Base-by-base conservation (phyloP, 2,113 vertebrate species). In the Neotragus moschatus region DNA sequence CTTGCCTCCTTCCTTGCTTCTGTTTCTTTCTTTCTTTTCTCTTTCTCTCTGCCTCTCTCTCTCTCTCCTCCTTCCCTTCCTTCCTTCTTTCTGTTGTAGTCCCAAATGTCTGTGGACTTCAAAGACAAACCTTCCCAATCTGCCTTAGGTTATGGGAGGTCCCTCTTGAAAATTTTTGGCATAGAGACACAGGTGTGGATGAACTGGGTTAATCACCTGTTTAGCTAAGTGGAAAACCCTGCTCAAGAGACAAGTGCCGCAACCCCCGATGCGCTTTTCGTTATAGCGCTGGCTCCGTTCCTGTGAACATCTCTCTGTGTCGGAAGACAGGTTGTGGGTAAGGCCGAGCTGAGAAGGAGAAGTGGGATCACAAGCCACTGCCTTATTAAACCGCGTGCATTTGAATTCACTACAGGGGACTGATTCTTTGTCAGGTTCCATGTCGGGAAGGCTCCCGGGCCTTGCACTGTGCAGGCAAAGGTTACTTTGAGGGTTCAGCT, bases 361-460 rank as follows among this genome's bases (percentile, higher is more conserved):
- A 0, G 21, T 9, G 53, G 5, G 4, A 61, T 73, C 11, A 2
- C 26, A 36, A 15, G 63, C 36, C 66, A 7, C 82, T 28, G 17
- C 84, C 26, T 63, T 84, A 26, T 58, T 60, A 45, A 3, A 86
- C 56, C 56, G 0, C 45, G 53, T 56, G 58, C 75, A 7, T 93
- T 63, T 16, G 93, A 25, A 11, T 21, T 2, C 56, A 7, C 45
- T 13, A 33, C 2, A 53, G 85, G 33, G 60, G 5, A 19, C 66
- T 45, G 60, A 11, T 55, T 84, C 77, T 1, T 23, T 7, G 0
- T 60, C 88, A 6, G 8, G 11, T 81, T 94, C 80, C 5, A 10
- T 5, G 1, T 16, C 14, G 10, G 21, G 39, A n/a, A 9, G 1
- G 51, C 0, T 0, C 2, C 43, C 4, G 0, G 56, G 10, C 58